Conservation (phyloP, 1,140 invertebrate species). For the Calliopsis andreniformis region DNA sequence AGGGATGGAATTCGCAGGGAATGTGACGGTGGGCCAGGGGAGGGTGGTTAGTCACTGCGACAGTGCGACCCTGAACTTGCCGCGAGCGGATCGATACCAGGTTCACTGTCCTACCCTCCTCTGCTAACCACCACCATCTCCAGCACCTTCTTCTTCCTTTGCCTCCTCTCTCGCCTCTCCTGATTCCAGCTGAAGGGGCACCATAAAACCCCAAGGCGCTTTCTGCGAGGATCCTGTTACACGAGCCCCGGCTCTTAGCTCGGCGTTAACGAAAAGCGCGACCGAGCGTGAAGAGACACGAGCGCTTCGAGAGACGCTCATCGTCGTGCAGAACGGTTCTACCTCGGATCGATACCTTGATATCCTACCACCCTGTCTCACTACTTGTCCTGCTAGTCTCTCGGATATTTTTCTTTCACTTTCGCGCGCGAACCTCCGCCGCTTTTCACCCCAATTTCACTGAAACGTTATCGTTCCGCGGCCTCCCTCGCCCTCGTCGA, state of each 20-base stretch:
- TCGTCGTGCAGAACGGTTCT: constrained; percentile 54
- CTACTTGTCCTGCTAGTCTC: constrained; percentile 56
- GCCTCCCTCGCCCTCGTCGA: background rate
- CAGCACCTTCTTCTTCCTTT: constrained; percentile 31
- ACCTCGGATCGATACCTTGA: constrained; percentile 63
- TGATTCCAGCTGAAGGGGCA: constrained; percentile 62
- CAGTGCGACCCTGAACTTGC: constrained; percentile 79
- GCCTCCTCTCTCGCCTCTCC: constrained; percentile 45
- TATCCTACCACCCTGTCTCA: constrained; percentile 63
- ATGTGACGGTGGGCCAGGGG: constrained; percentile 50
- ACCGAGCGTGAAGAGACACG: constrained; percentile 68
- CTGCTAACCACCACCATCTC: constrained; percentile 58
- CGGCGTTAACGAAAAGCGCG: constrained; percentile 72
- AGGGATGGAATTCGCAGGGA: constrained; percentile 45
- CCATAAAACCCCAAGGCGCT: constrained; percentile 73
- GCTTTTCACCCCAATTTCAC: constrained; percentile 65
- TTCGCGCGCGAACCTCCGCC: constrained; percentile 39
- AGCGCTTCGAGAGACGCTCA: constrained; percentile 65
- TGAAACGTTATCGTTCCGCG: constrained; percentile 44
- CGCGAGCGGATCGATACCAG: constrained; percentile 74
- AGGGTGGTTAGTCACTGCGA: constrained; percentile 66
- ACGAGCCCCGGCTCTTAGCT: constrained; percentile 68
- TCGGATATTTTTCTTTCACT: constrained; percentile 63
- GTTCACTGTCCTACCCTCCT: constrained; percentile 74
- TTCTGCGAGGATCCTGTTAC: constrained; percentile 73